Evolutionary conservation across 1,140 invertebrate species (phyloP).

Genomic region (Arctopsyche grandis): DNA sequence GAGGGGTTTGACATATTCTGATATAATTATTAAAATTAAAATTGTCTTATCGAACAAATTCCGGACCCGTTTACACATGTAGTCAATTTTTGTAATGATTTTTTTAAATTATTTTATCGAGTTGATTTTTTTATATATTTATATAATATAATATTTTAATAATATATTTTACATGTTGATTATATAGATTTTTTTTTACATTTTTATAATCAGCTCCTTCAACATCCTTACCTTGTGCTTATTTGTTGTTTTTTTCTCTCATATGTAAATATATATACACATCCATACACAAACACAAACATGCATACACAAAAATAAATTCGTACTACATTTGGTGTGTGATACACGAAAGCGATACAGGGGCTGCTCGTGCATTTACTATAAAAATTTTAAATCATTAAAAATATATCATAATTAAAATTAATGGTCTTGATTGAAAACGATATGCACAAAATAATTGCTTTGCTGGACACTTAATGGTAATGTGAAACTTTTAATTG

Average conservation of each 20-base stretch:
- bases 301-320: background rate
- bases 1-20: background rate
- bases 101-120: conserved; percentile 43
- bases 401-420: background rate
- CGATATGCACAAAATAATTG: no score
- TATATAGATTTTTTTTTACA: conserved; percentile 33
- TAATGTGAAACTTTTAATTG: no score
- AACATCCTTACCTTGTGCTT: conserved; percentile 13
- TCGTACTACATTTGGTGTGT: background rate
- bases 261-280: background rate
- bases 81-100: conserved; percentile 37
- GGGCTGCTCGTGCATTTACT: background rate
- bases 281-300: background rate
- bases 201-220: conserved; percentile 12
- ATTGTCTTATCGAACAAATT: background rate
- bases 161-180: conserved; percentile 50
- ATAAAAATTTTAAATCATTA: background rate
- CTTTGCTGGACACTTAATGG: no score
- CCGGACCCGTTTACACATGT: conserved; percentile 1
- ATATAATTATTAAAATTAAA: background rate
- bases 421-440: no score
- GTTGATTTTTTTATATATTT: conserved; percentile 46
- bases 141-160: conserved; percentile 47
- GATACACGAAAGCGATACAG: background rate
- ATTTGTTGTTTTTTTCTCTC: background rate